Base-by-base conservation (phyloP, 1,140 invertebrate species). In the Brachionus manjavacas region DNA sequence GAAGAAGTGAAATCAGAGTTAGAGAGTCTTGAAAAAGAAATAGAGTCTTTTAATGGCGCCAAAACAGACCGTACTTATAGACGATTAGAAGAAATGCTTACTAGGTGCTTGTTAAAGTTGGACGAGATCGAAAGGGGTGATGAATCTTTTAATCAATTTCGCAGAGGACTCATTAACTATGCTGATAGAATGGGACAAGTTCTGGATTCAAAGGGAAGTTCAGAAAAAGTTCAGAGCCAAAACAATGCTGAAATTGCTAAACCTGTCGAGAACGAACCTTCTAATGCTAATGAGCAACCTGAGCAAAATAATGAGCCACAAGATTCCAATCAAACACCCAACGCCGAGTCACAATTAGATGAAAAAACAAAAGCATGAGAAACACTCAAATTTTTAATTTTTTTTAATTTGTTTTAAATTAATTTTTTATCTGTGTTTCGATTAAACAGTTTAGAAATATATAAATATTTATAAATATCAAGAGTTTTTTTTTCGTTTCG, bases 1-100 rank as follows among this genome's bases (percentile, higher is more conserved):
- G 79, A 81, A 1, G 52, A 41, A 43, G n/a, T 81, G 20, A 43
- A 64, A 43, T 28, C 20, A 12, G 79, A 81, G 25, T 68, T 81
- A 68, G 79, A 81, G 35, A 31, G n/a, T 8, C 41, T 81, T 11
- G 79, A 81, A 64, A 81, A 64, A 64, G 79, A 81, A 46, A 64
- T 81, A 2, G 52, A 68, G 11, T 16, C 31, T 4, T 81, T 81
- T 81, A 81, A 39, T 39, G 79, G 79, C 7, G 35, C 9, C 31
- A 60, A 68, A 43, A 20, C 20, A 9, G 79, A 81, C 35, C 31
- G 41, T 11, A 23, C 12, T 20, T 81, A 64, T 28, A 43, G 55
- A 41, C 25, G 16, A 20, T 16, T 81, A 14, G 79, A 81, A 20
- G 79, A 81, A 46, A 14, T 81, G 23, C 20, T 81, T 2, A 81